Base-by-base conservation (phyloP, 1,140 invertebrate species). In the Brachionus sp. region DNA sequence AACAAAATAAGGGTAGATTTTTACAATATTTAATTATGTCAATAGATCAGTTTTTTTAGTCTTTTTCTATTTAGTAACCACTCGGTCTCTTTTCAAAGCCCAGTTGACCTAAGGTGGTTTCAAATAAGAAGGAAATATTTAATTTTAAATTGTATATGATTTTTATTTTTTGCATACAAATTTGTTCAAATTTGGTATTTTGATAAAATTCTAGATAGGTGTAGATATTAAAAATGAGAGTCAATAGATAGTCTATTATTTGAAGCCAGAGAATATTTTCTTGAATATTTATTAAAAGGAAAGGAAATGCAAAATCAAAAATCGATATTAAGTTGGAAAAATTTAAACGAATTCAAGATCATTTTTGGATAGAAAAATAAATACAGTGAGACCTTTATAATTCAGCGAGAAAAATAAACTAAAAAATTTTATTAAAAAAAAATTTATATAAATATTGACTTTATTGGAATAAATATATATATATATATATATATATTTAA, bases 391-490 rank as follows among this genome's bases (percentile, higher is more conserved):
- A 39, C 66, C 66, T 70, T 70, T 39, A 23, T 7, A 70, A 39
- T 70, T 39, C 33, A 70, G 66, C 66, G 66, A 70, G 66, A 70
- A 70, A 70, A 70, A 39, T 70, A 70, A 70, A 70, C 66, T 70
- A 37, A 39, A 70, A 70, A 39, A 37, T 19, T 39, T 37, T 37
- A 39, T 70, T 42, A 70, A 37, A 39, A 70, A 70, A 70, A 37
- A 19, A 39, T 70, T 42, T 39, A 70, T 42, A 37, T 39, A 70
- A 70, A 70, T 70, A 70, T 70, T 70, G 66, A 70, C 35, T 70
- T 9, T 13, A 23, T 25, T 25, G 29, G 29, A 23, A 70, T 39
- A 37, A 23, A 70, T 39, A 37, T 37, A 70, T 35, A 13, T 68
- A 70, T 29, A 29, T 29, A 29, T 29, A 29, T 29, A 3, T 29